Base-by-base conservation (phyloP, 2,888 invertebrate genomes). In the Neuroscelio doddi region DNA sequence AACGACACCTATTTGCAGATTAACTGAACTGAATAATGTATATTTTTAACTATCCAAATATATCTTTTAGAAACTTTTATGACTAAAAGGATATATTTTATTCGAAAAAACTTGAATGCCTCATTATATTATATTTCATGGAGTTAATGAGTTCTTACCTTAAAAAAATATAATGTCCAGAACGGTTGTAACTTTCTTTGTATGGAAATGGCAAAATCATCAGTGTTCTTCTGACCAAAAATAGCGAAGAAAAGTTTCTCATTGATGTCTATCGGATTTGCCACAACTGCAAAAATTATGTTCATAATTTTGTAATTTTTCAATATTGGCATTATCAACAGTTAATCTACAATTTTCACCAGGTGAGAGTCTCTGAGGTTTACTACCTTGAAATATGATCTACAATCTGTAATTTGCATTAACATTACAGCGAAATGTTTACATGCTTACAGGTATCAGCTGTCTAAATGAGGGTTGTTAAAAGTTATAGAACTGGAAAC, bases 241-340 rank as follows among this genome's bases (percentile, higher is more conserved):
- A 98, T 93, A 76, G 97, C 96, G 88, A 97, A 99, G 91, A 98
- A 99, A 80, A 99, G 91, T 87, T 97, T 90, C 88, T 98, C 98
- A 87, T 98, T 96, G 74, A 97, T 96, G 84, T 93, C 92, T 80
- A 95, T 87, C 78, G 95, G 94, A 87, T 92, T 93, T 90, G 94
- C 93, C 84, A 91, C 90, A 86, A 96, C 95, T 96, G 93, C 85
- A 90, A 90, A 3, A 12, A 26, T 38, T 21, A 21, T 26, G 5
- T 34, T 7, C 7, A 27, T 8, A 26, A 24, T 21, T 39, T 15
- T 8, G 8, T 17, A 38, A 16, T 15, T 47, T 26, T 16, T 38
- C n/a, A 38, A 8, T 38, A 16, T 14, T n/a, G 4, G 17, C 3
- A 21, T 21, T 5, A 38, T 16, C 8, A 5, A 38, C 9, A 10